Base-by-base conservation (phyloP, 2,113 vertebrate species). In the Dipodomys stephensi region DNA sequence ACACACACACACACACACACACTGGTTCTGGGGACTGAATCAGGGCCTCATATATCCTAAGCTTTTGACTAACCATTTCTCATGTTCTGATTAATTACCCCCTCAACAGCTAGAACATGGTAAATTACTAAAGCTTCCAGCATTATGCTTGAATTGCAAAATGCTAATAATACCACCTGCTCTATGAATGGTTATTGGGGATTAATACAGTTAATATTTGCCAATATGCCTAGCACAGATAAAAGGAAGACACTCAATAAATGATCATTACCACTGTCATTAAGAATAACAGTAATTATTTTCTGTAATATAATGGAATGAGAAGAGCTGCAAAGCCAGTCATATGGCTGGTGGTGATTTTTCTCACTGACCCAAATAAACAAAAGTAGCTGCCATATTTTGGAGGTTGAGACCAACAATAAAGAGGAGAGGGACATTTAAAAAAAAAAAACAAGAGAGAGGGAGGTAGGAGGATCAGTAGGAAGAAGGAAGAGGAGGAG, bases 101-200 rank as follows among this genome's bases (percentile, higher is more conserved):
- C 76, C 62, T 89, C 67, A 78, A 83, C 2, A 9, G 46, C 30
- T 44, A 93, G 65, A 78, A 83, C 3, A 4, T 91, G 30, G 39
- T n/a, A 87, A 87, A 94, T 73, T 91, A 77, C n/a, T 88, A 87
- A 91, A 89, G 65, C 4, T 69, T 73, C 76, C 30, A 11, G 28
- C 39, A 94, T 95, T 32, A 64, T 91, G 91, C 78, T 87, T 87
- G 19, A 89, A 87, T 28, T 83, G 44, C 46, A 92, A 95, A 90
- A 87, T 44, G 53, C 39, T 88, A 67, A 27, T 74, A 72, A 65
- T 5, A 88, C 32, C 22, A 91, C 28, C 22, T 95, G 71, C 53
- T 91, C 49, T 53, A 85, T 18, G 7, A n/a, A 64, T 90, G 69
- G 39, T 39, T 74, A 15, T 11, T 64, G 35, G 85, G 22, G 77